phyloP scores from a whole-genome alignment of 2,888 invertebrate species.

The Caradrina kadenii region DNA sequence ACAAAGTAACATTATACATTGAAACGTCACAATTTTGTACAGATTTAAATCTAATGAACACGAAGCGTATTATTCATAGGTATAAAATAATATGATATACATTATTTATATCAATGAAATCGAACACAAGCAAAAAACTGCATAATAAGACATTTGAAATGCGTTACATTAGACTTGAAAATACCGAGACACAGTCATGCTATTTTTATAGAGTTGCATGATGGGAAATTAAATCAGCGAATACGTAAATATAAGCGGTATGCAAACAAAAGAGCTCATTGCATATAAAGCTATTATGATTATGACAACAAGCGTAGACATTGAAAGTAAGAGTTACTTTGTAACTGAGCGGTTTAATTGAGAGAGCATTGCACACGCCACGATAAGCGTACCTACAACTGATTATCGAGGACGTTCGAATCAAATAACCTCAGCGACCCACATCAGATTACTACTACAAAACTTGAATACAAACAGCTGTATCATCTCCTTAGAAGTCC shows the following conservation, averaged over 20 bases:
- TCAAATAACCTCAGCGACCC: slow-evolving; percentile 37
- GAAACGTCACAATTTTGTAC: slow-evolving; percentile 45
- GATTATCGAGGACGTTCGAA: slow-evolving; percentile 42
- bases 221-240: slow-evolving; percentile 72
- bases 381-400: slow-evolving; percentile 35
- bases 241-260: slow-evolving; percentile 60
- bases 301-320: slow-evolving; percentile 60
- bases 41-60: slow-evolving; percentile 45
- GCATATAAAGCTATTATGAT: slow-evolving; percentile 64
- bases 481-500: slow-evolving; percentile 50
- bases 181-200: slow-evolving; percentile 52
- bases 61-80: slow-evolving; percentile 38
- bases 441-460: slow-evolving; percentile 48
- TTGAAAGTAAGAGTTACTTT: slow-evolving; percentile 68
- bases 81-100: slow-evolving; percentile 32
- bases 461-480: slow-evolving; percentile 48
- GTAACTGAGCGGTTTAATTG: slow-evolving; percentile 60
- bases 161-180: slow-evolving; percentile 60
- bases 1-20: slow-evolving; percentile 61
- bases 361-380: slow-evolving; percentile 45
- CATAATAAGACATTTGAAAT: slow-evolving; percentile 60
- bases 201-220: slow-evolving; percentile 60
- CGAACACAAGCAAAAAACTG: slow-evolving; percentile 44
- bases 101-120: slow-evolving; percentile 55
- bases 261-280: slow-evolving; percentile 68